Conservation (phyloP, 1,140 invertebrate species). For the Drosophila nebulosa region DNA sequence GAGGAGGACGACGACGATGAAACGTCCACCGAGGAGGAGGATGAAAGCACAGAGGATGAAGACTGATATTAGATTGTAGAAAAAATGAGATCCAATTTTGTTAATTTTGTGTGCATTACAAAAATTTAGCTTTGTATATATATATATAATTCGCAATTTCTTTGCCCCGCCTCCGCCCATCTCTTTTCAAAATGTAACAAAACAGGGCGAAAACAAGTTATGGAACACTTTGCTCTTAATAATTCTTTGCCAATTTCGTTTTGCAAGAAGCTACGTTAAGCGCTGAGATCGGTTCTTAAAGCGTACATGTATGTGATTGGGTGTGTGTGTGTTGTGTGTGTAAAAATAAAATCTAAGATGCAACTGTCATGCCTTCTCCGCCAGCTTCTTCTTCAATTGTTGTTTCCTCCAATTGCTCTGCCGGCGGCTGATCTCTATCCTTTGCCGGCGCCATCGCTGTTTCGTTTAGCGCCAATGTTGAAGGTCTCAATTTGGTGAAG, state of each 20-base stretch:
- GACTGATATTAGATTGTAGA: slow-evolving; percentile 33
- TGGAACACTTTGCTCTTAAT: slow-evolving; percentile 14
- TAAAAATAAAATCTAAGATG: slow-evolving; percentile 23
- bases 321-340: slow-evolving; percentile 11
- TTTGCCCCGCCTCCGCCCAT: slow-evolving; percentile 1
- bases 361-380: slow-evolving; percentile 6
- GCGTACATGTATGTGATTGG: slow-evolving; percentile 21
- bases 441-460: slow-evolving; percentile 30
- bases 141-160: slow-evolving; percentile 35
- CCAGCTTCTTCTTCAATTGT: slow-evolving; percentile 5
- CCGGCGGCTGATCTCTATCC: slow-evolving; percentile 9
- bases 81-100: not conserved
- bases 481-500: slow-evolving; percentile 71
- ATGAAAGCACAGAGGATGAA: slow-evolving; percentile 42
- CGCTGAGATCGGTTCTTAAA: slow-evolving; percentile 58
- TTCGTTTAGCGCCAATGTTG: slow-evolving; percentile 67
- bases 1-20: slow-evolving; percentile 22
- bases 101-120: slow-evolving; percentile 59
- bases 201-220: slow-evolving; percentile 26
- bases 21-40: slow-evolving; percentile 31
- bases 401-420: slow-evolving; percentile 40
- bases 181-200: slow-evolving; percentile 30
- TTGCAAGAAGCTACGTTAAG: slow-evolving; percentile 65
- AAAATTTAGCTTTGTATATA: slow-evolving; percentile 71
- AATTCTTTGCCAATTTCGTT: slow-evolving; percentile 10